Evolutionary conservation across 2,888 invertebrate genomes (phyloP).

Genomic region (Ornithoptera alexandrae): DNA sequence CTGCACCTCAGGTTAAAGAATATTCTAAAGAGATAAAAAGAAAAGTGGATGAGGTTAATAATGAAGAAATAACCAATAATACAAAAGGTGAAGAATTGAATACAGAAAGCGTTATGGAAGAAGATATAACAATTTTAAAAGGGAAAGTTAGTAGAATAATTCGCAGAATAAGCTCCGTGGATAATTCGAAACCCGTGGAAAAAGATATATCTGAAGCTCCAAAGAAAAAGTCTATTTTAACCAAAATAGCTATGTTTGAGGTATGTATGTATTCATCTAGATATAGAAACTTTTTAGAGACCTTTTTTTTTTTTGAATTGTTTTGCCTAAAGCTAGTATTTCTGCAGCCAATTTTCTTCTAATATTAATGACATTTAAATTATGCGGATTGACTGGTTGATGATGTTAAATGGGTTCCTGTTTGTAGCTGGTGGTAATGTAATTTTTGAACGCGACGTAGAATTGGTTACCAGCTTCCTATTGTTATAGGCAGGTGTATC

Average conservation of each 20-base stretch:
- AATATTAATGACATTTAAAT: background rate
- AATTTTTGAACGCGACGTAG: no score
- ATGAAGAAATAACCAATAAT: background rate
- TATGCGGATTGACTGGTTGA: background rate
- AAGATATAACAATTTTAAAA: conserved; percentile 46
- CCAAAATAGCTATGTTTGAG: conserved; percentile 70
- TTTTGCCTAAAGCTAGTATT: background rate
- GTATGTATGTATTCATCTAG: conserved; percentile 47
- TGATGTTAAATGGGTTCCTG: no score
- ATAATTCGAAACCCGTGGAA: conserved; percentile 35
- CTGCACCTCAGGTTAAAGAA: conserved; percentile 33
- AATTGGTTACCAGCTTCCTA: no score
- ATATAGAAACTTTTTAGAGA: background rate
- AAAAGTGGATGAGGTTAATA: background rate
- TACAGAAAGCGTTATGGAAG: conserved; percentile 26
- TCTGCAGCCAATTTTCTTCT: background rate
- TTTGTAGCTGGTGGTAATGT: no score
- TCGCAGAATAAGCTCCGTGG: conserved; percentile 40
- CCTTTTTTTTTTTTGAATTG: background rate
- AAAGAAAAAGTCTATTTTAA: conserved; percentile 53
- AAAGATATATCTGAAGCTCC: conserved; percentile 41
- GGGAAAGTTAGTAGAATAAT: conserved; percentile 56
- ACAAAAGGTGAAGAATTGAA: background rate
- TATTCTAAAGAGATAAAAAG: background rate
- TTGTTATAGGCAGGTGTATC: no score